Evolutionary conservation across 2,888 invertebrate species (phyloP), one percentile per base, ranked within the genome.

Genomic region (Latheticus oryzae): DNA sequence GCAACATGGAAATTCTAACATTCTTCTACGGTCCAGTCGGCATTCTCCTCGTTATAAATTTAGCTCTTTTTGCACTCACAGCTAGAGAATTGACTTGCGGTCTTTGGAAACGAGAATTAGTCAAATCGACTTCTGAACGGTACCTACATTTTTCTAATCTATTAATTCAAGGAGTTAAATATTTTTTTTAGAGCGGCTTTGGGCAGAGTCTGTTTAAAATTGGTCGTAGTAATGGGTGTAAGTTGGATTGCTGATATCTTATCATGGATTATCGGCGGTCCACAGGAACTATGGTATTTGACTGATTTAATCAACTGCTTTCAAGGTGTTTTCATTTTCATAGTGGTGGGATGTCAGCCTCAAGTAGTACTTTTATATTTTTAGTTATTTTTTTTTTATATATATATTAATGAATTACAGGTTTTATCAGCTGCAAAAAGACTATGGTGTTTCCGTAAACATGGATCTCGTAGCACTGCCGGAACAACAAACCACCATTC

Each of bases 11-110:
- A 77, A 88, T 91, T 59, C 83, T 93, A 64, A 88, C 90, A 3
- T 93, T 91, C 80, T 93, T 93, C 81, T 92, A 87, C 76, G 92
- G 90, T 3, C 93, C 93, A 4, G 86, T 94, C 63, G 93, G 92
- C 53, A 83, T 89, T 60, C 82, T 93, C 62, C 81, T 93, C 64
- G 83, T 87, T 66, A 84, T 92, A 63, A 93, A 93, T 78, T 83
- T 93, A 58, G 81, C 89, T 54, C 85, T 94, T 58, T 93, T 93
- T 79, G 83, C 86, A 17, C 87, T 89, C 60, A 93, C 93, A 21
- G 90, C 93, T 42, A 85, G 91, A 57, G 92, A 93, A 81, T 81
- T 93, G 66, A 93, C 93, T 12, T 93, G 93, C 76, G 93, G 93
- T 37, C 82, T 93, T 37, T 93, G 93, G 93, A 91, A 92, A 74